Conservation (phyloP, 1,140 invertebrate genomes). For the Thaumetopoea pityocampa region DNA sequence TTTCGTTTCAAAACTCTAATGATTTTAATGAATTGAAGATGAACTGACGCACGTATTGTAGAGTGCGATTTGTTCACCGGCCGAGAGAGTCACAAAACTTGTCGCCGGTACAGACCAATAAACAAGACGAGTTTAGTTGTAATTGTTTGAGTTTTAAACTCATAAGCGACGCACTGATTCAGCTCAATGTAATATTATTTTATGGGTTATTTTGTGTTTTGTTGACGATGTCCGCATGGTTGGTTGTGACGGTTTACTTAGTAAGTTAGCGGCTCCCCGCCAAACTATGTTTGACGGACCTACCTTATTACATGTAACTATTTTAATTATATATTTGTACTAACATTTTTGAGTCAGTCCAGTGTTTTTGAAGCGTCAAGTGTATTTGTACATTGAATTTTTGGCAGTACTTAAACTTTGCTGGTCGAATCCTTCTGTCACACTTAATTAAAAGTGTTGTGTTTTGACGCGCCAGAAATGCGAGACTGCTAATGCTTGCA, state of each 20-base stretch:
- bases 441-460: conserved; percentile 16
- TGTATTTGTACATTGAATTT: conserved; percentile 22
- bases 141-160: conserved; percentile 58
- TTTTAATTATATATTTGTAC: conserved; percentile 53
- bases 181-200: conserved; percentile 52
- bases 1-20: too few relatives aligned
- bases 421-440: conserved; percentile 19
- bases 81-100: conserved; percentile 67
- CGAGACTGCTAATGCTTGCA: conserved; percentile 50
- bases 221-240: conserved; percentile 70
- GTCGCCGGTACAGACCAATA: conserved; percentile 57
- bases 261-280: conserved; percentile 67
- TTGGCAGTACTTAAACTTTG: conserved; percentile 52
- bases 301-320: conserved; percentile 44
- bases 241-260: conserved; percentile 75
- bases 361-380: conserved; percentile 29
- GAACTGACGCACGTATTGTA: too few relatives aligned
- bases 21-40: too few relatives aligned
- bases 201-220: conserved; percentile 51
- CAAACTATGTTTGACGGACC: conserved; percentile 52
- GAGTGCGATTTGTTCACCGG: too few relatives aligned
- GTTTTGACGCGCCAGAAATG: conserved; percentile 27
- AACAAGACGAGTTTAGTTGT: conserved; percentile 40
- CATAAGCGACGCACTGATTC: conserved; percentile 44
- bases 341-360: conserved; percentile 38